Percentiles rank a stretch among this genome's conserved stretches.
These are phyloP conservation scores for Phocoena phocoena DNA, from an alignment of 2,113 vertebrate genomes.

Conservation along the genomic window DNA sequence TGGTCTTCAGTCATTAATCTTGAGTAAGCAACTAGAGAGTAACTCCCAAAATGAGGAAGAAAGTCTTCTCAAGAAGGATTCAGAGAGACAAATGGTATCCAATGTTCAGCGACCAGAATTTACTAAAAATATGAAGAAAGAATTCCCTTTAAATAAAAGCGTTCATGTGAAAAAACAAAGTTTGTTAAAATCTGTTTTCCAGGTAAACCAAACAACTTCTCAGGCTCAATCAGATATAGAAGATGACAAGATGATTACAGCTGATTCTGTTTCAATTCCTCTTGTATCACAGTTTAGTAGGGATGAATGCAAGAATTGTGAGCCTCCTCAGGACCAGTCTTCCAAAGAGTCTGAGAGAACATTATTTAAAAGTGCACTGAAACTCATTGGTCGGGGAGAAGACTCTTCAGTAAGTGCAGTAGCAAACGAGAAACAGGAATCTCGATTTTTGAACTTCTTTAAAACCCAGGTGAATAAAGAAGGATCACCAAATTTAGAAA, in stretches of 20 bases:
- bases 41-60: slow-evolving; percentile 29
- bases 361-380: slow-evolving; percentile 81
- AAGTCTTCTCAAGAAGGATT: slow-evolving; percentile 7
- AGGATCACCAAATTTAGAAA: slow-evolving; percentile 71
- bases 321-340: slow-evolving; percentile 74
- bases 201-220: slow-evolving; percentile 43
- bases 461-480: slow-evolving; percentile 88
- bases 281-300: neutral
- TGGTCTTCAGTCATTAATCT: slow-evolving; percentile 35
- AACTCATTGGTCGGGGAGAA: slow-evolving; percentile 82
- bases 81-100: slow-evolving; percentile 53
- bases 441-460: slow-evolving; percentile 90
- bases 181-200: slow-evolving; percentile 74
- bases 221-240: neutral
- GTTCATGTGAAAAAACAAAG: slow-evolving; percentile 39
- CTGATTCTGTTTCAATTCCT: slow-evolving; percentile 30
- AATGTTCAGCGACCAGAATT: slow-evolving; percentile 83
- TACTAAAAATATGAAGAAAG: slow-evolving; percentile 69
- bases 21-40: slow-evolving; percentile 58
- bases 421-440: slow-evolving; percentile 84
- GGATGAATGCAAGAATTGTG: slow-evolving; percentile 66
- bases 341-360: slow-evolving; percentile 77
- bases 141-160: slow-evolving; percentile 57
- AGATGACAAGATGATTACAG: slow-evolving; percentile 60
- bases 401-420: slow-evolving; percentile 71